phyloP scores from a whole-genome alignment of 2,888 invertebrate species.

The Drosophila peninsularis region DNA sequence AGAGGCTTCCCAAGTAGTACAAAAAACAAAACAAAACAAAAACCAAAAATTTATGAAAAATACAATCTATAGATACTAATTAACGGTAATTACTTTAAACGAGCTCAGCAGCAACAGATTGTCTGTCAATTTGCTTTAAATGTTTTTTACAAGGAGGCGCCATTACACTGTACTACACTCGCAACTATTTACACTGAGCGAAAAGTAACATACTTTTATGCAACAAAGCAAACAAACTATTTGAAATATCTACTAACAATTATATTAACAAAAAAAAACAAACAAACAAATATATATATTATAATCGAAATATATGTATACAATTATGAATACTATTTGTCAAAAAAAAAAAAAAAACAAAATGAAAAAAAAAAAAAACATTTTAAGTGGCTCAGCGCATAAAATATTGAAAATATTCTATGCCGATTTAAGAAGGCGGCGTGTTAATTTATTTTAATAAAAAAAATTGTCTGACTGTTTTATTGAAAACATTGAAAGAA shows the following conservation, averaged over 20 bases:
- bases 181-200: slow-evolving; percentile 46
- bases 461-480: slow-evolving; percentile 82
- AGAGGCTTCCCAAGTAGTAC: slow-evolving; percentile 78
- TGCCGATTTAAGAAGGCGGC: slow-evolving; percentile 48
- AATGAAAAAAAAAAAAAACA: slow-evolving; percentile 6
- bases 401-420: slow-evolving; percentile 76
- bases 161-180: slow-evolving; percentile 52
- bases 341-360: slow-evolving; percentile 35
- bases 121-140: slow-evolving; percentile 62
- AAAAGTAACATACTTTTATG: slow-evolving; percentile 43
- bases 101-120: slow-evolving; percentile 55
- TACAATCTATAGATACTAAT: slow-evolving; percentile 31
- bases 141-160: slow-evolving; percentile 37
- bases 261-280: slow-evolving; percentile 22
- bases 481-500: slow-evolving; percentile 59
- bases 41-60: slow-evolving; percentile 7
- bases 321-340: slow-evolving; percentile 52
- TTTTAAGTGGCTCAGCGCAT: slow-evolving; percentile 81
- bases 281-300: slow-evolving; percentile 28
- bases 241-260: slow-evolving; percentile 41
- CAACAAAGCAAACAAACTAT: slow-evolving; percentile 40
- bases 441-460: slow-evolving; percentile 63
- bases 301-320: slow-evolving; percentile 42
- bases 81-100: slow-evolving; percentile 55
- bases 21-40: slow-evolving; percentile 36